phyloP scores from a whole-genome alignment of 2,113 vertebrate species.

The Panthera tigris region DNA sequence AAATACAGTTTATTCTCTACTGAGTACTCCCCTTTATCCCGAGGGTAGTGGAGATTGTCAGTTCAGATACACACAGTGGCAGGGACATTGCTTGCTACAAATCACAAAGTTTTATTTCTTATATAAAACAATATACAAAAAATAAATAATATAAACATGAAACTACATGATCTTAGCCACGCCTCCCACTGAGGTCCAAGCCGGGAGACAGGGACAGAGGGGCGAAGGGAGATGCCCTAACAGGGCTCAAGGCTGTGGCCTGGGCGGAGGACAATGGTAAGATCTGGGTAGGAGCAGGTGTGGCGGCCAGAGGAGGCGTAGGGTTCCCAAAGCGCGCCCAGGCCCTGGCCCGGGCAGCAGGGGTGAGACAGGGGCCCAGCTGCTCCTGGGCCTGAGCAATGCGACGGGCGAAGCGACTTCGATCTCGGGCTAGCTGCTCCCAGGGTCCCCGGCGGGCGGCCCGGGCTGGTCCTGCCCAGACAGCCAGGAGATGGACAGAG shows the following conservation, averaged over 20 bases:
- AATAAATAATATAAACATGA: slow-evolving; percentile 31
- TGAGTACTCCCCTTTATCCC: neutral
- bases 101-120: slow-evolving; percentile 66
- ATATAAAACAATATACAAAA: neutral
- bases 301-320: neutral
- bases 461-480: slow-evolving; percentile 89
- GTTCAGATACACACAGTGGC: neutral
- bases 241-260: neutral
- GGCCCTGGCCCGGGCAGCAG: slow-evolving; percentile 82
- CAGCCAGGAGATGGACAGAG: slow-evolving; percentile 87
- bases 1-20: neutral
- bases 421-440: slow-evolving; percentile 91
- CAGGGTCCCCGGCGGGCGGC: slow-evolving; percentile 90
- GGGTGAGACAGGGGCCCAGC: slow-evolving; percentile 85
- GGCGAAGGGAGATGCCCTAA: neutral
- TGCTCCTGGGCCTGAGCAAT: slow-evolving; percentile 82
- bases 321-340: slow-evolving; percentile 53
- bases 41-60: neutral
- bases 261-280: neutral
- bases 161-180: neutral
- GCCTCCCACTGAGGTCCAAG: neutral
- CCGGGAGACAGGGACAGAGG: neutral
- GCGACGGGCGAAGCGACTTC: slow-evolving; percentile 88
- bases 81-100: neutral
- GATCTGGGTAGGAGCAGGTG: neutral